Evolutionary conservation across 2,113 vertebrate genomes (phyloP).

Genomic region (Notothenia rossii): DNA sequence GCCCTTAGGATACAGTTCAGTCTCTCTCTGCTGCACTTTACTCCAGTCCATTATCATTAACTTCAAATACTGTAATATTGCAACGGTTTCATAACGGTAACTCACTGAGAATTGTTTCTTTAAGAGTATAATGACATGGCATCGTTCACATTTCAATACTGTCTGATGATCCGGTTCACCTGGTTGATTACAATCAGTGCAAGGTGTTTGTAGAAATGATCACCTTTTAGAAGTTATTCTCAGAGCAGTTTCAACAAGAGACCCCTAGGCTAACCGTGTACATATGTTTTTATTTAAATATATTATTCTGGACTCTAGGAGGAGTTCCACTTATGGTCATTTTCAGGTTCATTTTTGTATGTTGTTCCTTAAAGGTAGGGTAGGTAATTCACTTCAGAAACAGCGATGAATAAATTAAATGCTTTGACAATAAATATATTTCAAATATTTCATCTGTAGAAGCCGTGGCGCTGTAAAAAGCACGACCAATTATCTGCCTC

Average conservation of each 20-base stretch:
- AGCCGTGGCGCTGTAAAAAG: too few species aligned
- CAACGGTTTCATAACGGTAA: constrained; percentile 10
- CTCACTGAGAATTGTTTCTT: constrained; percentile 6
- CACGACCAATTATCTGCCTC: too few species aligned
- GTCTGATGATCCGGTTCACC: background rate
- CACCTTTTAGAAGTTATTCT: background rate
- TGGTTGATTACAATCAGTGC: background rate
- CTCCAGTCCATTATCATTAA: constrained; percentile 12
- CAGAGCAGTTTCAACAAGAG: background rate
- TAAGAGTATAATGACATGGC: background rate
- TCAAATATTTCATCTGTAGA: too few species aligned
- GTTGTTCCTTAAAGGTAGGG: too few species aligned
- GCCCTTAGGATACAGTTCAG: constrained; percentile 16
- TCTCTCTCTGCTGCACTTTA: constrained; percentile 27
- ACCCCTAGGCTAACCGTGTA: background rate
- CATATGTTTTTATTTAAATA: background rate
- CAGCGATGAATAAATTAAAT: too few species aligned
- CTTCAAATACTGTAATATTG: constrained; percentile 31
- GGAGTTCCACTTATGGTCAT: background rate
- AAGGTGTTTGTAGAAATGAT: background rate
- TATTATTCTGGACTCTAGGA: background rate
- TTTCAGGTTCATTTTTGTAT: too few species aligned
- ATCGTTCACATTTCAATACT: constrained; percentile 1
- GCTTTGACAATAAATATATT: too few species aligned
- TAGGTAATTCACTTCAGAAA: too few species aligned